A percentile compares a stretch with the other conserved stretches of the same genome.
Evolutionary conservation across 2,113 vertebrate genomes (phyloP).

Genomic region (Phaethornis superciliosus): DNA sequence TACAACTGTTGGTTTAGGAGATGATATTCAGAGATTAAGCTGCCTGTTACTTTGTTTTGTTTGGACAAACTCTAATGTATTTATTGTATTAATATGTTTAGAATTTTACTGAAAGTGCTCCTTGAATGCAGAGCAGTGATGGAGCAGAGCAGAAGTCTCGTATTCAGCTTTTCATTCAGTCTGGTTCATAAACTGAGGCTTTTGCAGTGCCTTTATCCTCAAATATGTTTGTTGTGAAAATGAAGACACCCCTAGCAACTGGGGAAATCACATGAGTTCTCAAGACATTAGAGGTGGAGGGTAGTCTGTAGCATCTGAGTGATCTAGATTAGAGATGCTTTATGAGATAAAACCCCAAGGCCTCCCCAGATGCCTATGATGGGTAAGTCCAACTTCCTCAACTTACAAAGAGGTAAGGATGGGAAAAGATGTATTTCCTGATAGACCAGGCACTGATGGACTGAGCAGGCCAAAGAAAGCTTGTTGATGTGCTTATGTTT

Average conservation of each 20-base stretch:
- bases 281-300: background rate
- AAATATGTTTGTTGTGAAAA: background rate
- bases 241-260: constrained; percentile 27
- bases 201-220: background rate
- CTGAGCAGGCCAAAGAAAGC: background rate
- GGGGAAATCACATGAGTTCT: constrained; percentile 11
- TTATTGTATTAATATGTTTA: background rate
- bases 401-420: background rate
- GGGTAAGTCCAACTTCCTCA: background rate
- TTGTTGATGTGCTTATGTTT: background rate
- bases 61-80: background rate
- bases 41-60: background rate
- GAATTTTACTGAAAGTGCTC: background rate
- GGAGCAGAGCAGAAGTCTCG: background rate
- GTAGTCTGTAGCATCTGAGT: background rate
- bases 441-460: background rate
- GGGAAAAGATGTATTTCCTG: background rate
- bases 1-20: background rate
- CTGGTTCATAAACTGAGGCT: background rate
- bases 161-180: background rate
- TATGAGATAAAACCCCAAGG: background rate
- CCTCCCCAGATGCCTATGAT: background rate
- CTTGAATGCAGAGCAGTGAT: background rate
- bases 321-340: background rate
- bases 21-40: background rate